Conservation (phyloP, 2,113 vertebrate genomes). For the Cochlearius cochlearius region DNA sequence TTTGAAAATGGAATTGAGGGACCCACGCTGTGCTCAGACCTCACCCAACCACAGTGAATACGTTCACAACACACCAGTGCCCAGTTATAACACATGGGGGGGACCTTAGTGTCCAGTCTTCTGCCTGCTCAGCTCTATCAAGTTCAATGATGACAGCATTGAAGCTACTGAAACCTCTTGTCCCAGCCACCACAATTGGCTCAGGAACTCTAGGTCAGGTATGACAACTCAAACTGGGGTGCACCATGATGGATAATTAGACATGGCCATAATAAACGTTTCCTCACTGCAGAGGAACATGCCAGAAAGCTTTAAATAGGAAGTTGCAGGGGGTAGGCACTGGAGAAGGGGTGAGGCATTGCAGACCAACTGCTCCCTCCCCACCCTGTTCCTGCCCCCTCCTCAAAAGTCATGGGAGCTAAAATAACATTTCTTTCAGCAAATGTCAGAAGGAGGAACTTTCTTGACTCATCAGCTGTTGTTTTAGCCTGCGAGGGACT, state of each 20-base stretch:
- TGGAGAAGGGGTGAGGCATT: neutral
- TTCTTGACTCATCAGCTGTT: constrained; percentile 64
- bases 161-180: neutral
- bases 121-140: neutral
- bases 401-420: neutral
- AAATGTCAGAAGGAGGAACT: constrained; percentile 46
- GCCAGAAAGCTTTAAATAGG: neutral
- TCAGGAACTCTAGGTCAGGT: neutral
- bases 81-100: neutral
- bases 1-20: neutral
- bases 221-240: neutral
- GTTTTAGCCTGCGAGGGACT: constrained; percentile 59
- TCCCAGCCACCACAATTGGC: neutral
- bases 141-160: accelerated
- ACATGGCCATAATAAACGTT: neutral
- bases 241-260: neutral
- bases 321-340: neutral
- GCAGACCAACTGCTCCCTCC: neutral
- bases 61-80: neutral
- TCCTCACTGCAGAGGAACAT: neutral
- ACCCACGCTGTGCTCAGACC: neutral
- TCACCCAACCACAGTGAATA: neutral
- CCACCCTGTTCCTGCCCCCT: neutral
- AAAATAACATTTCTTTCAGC: constrained; percentile 58
- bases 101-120: neutral